These are phyloP conservation scores for Ectropis crepuscularia DNA, from an alignment of 2,888 invertebrate species.

Conservation along the genomic window DNA sequence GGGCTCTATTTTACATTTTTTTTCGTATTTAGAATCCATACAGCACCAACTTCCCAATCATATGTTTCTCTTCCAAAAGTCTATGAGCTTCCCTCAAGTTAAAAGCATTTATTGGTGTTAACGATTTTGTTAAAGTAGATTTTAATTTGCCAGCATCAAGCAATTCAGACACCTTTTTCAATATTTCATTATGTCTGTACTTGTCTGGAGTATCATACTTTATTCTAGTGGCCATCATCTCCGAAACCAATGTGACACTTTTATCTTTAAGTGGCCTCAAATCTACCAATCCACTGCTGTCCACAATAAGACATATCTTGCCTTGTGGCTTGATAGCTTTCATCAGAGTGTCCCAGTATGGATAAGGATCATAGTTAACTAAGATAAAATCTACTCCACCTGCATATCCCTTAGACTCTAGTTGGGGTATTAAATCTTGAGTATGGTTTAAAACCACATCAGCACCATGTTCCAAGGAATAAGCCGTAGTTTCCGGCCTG, in stretches of 20 bases:
- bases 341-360: conserved; percentile 73
- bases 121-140: conserved; percentile 63
- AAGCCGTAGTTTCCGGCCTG: conserved; percentile 62
- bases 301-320: conserved; percentile 71
- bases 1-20: no score
- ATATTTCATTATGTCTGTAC: conserved; percentile 63
- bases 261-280: conserved; percentile 68
- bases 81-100: conserved; percentile 71
- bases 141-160: conserved; percentile 64
- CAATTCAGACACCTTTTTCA: conserved; percentile 62
- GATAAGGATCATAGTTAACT: conserved; percentile 73
- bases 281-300: conserved; percentile 68
- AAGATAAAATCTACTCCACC: conserved; percentile 71
- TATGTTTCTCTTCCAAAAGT: conserved; percentile 63
- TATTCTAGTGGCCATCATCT: conserved; percentile 70
- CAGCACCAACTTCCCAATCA: conserved; percentile 72
- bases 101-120: conserved; percentile 72
- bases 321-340: conserved; percentile 72
- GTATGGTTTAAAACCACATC: conserved; percentile 70
- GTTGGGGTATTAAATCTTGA: conserved; percentile 62
- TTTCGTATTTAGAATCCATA: conserved; percentile 54
- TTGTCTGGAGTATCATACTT: conserved; percentile 73
- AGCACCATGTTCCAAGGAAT: conserved; percentile 62
- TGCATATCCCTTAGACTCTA: conserved; percentile 61
- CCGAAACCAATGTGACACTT: conserved; percentile 69